These are phyloP conservation scores for Poeciliopsis paucimaculata DNA, from an alignment of 2,797 vertebrate species.

Conservation along the genomic window DNA sequence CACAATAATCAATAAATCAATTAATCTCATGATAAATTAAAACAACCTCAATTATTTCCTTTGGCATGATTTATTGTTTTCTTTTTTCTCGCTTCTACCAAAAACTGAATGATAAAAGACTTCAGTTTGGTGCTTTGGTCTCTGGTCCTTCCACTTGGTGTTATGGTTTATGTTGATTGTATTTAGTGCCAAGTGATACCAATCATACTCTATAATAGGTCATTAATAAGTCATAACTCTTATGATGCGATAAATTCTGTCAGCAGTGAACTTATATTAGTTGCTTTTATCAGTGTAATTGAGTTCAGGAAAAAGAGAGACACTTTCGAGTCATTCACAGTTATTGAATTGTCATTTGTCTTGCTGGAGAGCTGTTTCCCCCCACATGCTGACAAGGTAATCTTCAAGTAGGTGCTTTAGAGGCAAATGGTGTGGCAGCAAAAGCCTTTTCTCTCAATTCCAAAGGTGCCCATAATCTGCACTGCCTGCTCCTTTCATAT, in stretches of 20 bases:
- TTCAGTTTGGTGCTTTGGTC: too few relatives aligned
- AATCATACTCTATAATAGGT: constrained; percentile 67
- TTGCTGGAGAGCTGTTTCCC: constrained; percentile 55
- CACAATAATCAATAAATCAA: too few relatives aligned
- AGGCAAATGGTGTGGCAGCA: constrained; percentile 32
- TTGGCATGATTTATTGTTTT: too few relatives aligned
- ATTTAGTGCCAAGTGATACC: constrained; percentile 58
- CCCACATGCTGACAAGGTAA: constrained; percentile 64
- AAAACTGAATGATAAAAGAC: too few relatives aligned
- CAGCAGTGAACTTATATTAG: constrained; percentile 58
- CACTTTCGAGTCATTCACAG: constrained; percentile 55
- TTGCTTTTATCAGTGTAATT: constrained; percentile 63
- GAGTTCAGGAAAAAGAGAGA: constrained; percentile 57
- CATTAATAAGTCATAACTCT: constrained; percentile 66
- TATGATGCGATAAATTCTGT: constrained; percentile 54
- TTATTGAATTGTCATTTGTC: constrained; percentile 69
- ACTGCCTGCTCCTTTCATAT: constrained; percentile 60
- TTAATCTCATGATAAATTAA: too few relatives aligned
- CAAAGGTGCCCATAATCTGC: constrained; percentile 57
- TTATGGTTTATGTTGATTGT: constrained; percentile 42
- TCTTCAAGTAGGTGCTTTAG: constrained; percentile 54
- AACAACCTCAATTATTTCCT: too few relatives aligned
- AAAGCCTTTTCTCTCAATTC: constrained; percentile 35
- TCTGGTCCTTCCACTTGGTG: constrained; percentile 20
- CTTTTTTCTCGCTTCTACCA: too few relatives aligned